phyloP scores from a whole-genome alignment of 1,140 invertebrate species.

The Aricia agestis region DNA sequence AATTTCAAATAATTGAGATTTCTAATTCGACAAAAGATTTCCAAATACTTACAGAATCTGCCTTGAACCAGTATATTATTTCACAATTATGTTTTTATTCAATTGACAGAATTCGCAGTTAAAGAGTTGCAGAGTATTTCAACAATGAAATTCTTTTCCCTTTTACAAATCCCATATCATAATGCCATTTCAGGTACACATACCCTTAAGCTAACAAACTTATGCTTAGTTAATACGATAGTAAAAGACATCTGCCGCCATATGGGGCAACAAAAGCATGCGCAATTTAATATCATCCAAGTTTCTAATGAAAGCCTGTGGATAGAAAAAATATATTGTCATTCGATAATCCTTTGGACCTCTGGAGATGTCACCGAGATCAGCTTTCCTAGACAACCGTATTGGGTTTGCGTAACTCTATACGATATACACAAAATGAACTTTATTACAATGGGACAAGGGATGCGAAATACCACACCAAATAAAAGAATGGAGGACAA shows the following conservation, averaged over 20 bases:
- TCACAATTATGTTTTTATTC: background rate
- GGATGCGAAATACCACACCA: constrained; percentile 49
- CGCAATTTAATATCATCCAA: constrained; percentile 74
- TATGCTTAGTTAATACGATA: constrained; percentile 7
- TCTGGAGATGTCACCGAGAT: constrained; percentile 71
- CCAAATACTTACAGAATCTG: no score
- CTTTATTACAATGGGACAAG: constrained; percentile 41
- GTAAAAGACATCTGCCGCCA: constrained; percentile 67
- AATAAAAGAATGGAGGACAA: constrained; percentile 66
- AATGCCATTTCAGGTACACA: background rate
- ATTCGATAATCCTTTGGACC: constrained; percentile 73
- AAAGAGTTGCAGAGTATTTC: background rate
- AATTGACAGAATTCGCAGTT: background rate
- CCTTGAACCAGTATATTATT: no score
- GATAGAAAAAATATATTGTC: constrained; percentile 67
- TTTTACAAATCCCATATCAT: background rate
- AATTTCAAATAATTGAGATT: no score
- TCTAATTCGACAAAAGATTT: no score
- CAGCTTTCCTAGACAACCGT: constrained; percentile 69
- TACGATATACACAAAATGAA: constrained; percentile 44
- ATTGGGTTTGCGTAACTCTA: constrained; percentile 72
- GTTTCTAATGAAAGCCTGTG: constrained; percentile 58
- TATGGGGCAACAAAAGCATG: constrained; percentile 67
- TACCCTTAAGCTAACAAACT: background rate
- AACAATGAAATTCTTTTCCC: background rate